Evolutionary conservation across 2,888 invertebrate species (phyloP).

Genomic region (Phengaris alcon): DNA sequence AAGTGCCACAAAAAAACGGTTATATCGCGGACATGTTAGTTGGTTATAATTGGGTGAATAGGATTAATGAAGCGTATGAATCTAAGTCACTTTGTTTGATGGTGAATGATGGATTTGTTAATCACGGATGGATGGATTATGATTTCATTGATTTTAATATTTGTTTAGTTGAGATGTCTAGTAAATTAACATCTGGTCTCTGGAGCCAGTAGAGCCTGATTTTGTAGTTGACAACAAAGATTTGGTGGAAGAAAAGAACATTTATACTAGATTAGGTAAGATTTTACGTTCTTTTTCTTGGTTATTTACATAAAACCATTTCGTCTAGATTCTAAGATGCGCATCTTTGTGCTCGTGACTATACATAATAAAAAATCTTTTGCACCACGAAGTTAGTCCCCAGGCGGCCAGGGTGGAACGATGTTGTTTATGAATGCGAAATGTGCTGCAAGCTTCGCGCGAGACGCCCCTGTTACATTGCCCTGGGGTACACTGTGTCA

Average conservation of each 20-base stretch:
- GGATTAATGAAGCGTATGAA: constrained; percentile 1
- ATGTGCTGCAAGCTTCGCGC: neutral
- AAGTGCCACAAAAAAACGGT: neutral
- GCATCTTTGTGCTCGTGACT: neutral
- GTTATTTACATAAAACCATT: no score
- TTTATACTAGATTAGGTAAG: no score
- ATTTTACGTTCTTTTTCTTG: no score
- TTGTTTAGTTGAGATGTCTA: no score
- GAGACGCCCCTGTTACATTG: neutral
- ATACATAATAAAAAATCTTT: neutral
- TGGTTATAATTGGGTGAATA: constrained; percentile 5
- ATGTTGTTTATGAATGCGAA: constrained; percentile 1
- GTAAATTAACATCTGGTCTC: no score
- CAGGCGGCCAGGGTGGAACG: neutral
- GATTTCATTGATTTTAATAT: no score
- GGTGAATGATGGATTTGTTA: no score
- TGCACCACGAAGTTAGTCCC: neutral
- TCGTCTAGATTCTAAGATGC: no score
- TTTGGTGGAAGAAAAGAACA: no score
- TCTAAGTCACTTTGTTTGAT: neutral
- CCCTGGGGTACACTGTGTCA: neutral
- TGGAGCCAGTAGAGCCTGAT: no score
- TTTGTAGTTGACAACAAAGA: no score
- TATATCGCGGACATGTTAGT: neutral
- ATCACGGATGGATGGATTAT: no score